Percentiles rank a stretch among this genome's conserved stretches.
Evolutionary conservation across 2,797 vertebrate genomes (phyloP).

Genomic region (Pagetopsis macropterus): DNA sequence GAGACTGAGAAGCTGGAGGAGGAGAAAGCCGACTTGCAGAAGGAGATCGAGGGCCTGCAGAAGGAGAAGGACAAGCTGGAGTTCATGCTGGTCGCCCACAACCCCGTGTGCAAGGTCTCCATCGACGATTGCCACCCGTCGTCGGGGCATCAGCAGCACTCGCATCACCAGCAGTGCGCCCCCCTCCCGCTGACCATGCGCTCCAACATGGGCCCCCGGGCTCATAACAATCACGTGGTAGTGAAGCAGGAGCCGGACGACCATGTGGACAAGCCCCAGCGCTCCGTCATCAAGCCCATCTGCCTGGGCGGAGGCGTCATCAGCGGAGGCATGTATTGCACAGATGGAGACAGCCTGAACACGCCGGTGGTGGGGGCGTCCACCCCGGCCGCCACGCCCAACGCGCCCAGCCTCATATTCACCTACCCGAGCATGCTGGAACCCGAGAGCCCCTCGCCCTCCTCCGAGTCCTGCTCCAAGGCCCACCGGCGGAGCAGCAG

Average conservation of each 20-base stretch:
- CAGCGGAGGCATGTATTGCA: slow-evolving; percentile 84
- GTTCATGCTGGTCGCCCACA: slow-evolving; percentile 98
- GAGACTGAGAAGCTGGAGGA: slow-evolving; percentile 98
- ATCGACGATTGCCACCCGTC: slow-evolving; percentile 85
- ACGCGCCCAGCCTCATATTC: slow-evolving; percentile 94
- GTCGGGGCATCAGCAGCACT: slow-evolving; percentile 50
- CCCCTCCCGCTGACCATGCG: slow-evolving; percentile 86
- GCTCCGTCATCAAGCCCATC: slow-evolving; percentile 98
- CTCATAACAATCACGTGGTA: slow-evolving; percentile 86
- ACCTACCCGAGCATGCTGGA: slow-evolving; percentile 98
- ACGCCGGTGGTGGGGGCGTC: slow-evolving; percentile 96
- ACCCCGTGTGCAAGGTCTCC: slow-evolving; percentile 95
- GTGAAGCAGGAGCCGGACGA: slow-evolving; percentile 94
- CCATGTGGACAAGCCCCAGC: slow-evolving; percentile 85
- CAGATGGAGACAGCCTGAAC: slow-evolving; percentile 97
- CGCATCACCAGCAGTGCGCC: slow-evolving; percentile 80
- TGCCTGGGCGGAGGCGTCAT: slow-evolving; percentile 86
- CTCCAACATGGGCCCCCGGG: slow-evolving; percentile 72
- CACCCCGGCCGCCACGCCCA: slow-evolving; percentile 94
- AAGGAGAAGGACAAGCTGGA: slow-evolving; percentile 99
- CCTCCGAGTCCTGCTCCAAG: slow-evolving; percentile 98
- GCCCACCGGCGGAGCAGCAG: slow-evolving; percentile 99
- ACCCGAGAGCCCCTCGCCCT: slow-evolving; percentile 95
- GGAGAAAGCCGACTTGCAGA: slow-evolving; percentile 96
- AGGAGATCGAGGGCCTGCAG: slow-evolving; percentile 95